Base-by-base conservation (phyloP, 2,797 vertebrate genomes). In the Chrosomus eos region DNA sequence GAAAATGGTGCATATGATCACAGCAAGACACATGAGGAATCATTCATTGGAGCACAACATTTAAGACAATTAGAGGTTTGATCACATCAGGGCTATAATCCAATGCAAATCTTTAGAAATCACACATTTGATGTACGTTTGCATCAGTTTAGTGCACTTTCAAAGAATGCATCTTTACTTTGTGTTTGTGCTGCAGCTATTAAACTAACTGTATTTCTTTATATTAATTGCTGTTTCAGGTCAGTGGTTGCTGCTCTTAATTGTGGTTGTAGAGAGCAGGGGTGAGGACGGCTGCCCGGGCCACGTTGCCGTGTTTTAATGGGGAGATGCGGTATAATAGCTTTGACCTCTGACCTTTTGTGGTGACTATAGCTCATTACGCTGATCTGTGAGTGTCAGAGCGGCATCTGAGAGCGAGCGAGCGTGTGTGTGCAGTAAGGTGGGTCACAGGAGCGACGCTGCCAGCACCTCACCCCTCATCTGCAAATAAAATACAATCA, bases 281-380 rank as follows among this genome's bases (percentile, higher is more conserved):
- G 93, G 81, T 93, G 90, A 90, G 89, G 89, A 90, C 38, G 72
- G 90, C 88, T 84, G 89, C 86, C 66, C 28, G 85, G 88, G 70
- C 88, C 86, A 72, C 2, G 74, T 76, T 91, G 94, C 90, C 89
- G 91, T 89, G 86, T 79, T 94, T 94, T 93, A 94, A 94, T 89
- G 90, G 94, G 90, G 91, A 93, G 91, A 91, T 90, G 89, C 91
- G 88, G 90, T 93, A 92, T 92, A 90, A 94, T 95, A 88, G 92
- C 87, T 86, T 86, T 93, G 94, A 93, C 94, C 95, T 94, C 92
- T 93, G 87, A 93, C 93, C 96, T 93, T n/a, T 81, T 82, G 92
- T 91, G 92, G 90, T 89, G 92, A 86, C 92, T 90, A 67, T 81
- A 92, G 89, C 93, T 96, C 92, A 89, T 94, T 94, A 94, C 91